A percentile compares a stretch with the other conserved stretches of the same genome.
Evolutionary conservation across 2,113 vertebrate species (phyloP).

Genomic region (Xenopus laevis): DNA sequence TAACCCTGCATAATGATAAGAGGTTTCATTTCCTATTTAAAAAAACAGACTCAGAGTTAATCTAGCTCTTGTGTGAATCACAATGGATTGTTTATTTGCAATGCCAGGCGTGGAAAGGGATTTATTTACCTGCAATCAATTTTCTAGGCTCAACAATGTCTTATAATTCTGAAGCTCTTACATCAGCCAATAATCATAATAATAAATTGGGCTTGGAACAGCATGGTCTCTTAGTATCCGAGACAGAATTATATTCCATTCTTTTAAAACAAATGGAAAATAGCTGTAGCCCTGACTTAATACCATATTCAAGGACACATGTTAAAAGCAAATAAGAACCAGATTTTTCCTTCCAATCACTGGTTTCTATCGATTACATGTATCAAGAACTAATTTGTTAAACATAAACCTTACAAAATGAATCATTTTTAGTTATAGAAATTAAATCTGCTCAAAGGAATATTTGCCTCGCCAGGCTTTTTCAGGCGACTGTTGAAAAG

Average conservation of each 20-base stretch:
- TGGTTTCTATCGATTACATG: background rate
- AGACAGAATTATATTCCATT: background rate
- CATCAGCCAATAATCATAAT: background rate
- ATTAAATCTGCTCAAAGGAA: background rate
- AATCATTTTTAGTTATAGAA: slow-evolving; percentile 13
- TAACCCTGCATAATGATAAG: background rate
- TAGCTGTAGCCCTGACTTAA: background rate
- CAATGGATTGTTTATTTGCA: background rate
- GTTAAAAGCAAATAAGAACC: slow-evolving; percentile 26
- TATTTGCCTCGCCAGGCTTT: no score
- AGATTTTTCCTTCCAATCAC: slow-evolving; percentile 4
- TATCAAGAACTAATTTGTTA: slow-evolving; percentile 2
- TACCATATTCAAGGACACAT: background rate
- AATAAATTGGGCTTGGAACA: background rate
- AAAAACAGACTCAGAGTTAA: background rate
- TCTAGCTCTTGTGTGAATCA: background rate
- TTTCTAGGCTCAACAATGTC: background rate
- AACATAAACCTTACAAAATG: slow-evolving; percentile 13
- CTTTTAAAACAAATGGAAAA: slow-evolving; percentile 7
- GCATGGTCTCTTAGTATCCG: background rate
- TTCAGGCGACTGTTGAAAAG: no score
- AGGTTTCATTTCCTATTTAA: background rate
- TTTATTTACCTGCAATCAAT: background rate
- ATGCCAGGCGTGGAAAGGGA: background rate
- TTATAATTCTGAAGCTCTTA: background rate